Evolutionary conservation across 2,888 invertebrate species (phyloP), one percentile per base, ranked within the genome.

Genomic region (Blastobasis lacticolella): DNA sequence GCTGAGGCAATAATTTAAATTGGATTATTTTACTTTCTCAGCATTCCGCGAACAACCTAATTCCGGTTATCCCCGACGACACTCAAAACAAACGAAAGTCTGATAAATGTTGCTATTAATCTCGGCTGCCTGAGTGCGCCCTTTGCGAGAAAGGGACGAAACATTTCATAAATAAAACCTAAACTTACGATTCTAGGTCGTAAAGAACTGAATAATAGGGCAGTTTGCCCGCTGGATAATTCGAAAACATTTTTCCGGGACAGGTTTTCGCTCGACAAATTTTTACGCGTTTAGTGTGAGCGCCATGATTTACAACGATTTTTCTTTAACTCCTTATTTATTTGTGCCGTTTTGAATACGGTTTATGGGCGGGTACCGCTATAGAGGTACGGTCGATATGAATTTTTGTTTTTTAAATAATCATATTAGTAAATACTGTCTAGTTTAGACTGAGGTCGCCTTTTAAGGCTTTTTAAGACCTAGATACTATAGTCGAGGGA

Each of bases 11-110:
- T 79, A 76, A 75, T 74, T 79, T 75, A 75, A 74, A 78, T 74
- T 72, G 77, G 77, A 78, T 80, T 80, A 78, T 78, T 73, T 73
- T 73, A 69, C 73, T 76, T 74, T 63, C 64, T 64, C 60, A 65
- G 73, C 75, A 74, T 78, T 76, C 71, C 60, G 74, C 63, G 70
- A 78, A 74, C 73, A 77, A 73, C 80, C 81, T 79, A 78, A 80
- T 78, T 78, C 81, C 72, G 75, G 75, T 73, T 77, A 78, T 79
- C 73, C 74, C 67, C 75, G 73, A 74, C 73, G 78, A 77, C 80
- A 78, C 75, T 81, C 78, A 80, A 79, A 81, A 80, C 81, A 81
- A 81, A 79, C 81, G 80, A 78, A 82, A 80, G 78, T 79, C 80
- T 80, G 82, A 82, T 80, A 80, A 81, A 82, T 81, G 81, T 71